phyloP scores from a whole-genome alignment of 2,113 vertebrate species.

The Sceloporus tristichus region DNA sequence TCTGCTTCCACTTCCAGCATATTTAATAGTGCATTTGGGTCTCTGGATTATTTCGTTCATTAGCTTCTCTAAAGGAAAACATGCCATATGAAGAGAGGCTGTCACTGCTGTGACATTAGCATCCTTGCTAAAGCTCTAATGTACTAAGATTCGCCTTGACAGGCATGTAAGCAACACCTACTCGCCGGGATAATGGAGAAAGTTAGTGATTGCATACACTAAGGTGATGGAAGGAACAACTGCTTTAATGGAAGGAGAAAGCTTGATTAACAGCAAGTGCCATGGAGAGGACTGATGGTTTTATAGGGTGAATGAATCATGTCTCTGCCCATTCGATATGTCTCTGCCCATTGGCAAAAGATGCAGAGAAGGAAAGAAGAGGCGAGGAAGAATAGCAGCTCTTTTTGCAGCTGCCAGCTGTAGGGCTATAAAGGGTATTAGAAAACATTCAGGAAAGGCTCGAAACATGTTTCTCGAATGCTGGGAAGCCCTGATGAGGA shows the following conservation, averaged over 20 bases:
- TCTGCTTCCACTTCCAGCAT: constrained; percentile 35
- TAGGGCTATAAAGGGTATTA: not conserved
- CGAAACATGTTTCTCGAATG: not conserved
- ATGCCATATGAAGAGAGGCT: constrained; percentile 34
- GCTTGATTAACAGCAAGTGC: constrained; percentile 70
- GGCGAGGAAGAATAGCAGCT: constrained; percentile 29
- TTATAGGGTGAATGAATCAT: constrained; percentile 61
- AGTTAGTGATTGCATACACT: constrained; percentile 65
- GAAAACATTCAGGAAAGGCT: not conserved
- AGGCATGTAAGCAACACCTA: constrained; percentile 58
- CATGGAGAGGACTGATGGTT: constrained; percentile 59
- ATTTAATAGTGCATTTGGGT: constrained; percentile 50
- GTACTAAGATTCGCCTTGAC: constrained; percentile 56
- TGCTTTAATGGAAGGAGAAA: constrained; percentile 61
- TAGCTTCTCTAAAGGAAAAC: constrained; percentile 8
- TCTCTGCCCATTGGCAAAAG: constrained; percentile 54
- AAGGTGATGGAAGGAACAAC: constrained; percentile 65
- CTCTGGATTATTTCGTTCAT: constrained; percentile 56
- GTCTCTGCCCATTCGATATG: constrained; percentile 46
- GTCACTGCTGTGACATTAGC: constrained; percentile 62
- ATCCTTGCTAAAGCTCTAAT: constrained; percentile 59
- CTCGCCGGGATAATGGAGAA: constrained; percentile 59
- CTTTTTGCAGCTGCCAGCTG: constrained; percentile 5
- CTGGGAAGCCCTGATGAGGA: too few species aligned
- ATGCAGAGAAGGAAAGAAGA: constrained; percentile 22